These are phyloP conservation scores for Carlito syrichta DNA, from an alignment of 2,113 vertebrate species.

Conservation along the genomic window DNA sequence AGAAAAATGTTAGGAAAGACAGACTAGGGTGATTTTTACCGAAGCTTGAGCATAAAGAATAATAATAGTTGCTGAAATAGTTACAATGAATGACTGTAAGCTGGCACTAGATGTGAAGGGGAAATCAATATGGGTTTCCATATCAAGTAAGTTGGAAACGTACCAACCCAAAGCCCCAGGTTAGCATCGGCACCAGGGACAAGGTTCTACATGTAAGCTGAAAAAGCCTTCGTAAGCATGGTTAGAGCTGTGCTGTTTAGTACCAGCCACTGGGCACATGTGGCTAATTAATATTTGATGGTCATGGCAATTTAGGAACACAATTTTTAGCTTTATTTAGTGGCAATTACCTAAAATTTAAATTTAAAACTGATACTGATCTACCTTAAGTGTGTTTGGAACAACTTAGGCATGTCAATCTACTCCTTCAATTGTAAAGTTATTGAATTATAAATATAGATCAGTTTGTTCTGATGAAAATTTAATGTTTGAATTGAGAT, in stretches of 20 bases:
- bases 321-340: neutral
- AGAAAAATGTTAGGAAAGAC: neutral
- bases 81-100: neutral
- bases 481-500: neutral
- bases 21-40: neutral
- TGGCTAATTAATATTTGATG: neutral
- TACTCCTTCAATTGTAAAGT: neutral
- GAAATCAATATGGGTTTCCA: neutral
- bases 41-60: neutral
- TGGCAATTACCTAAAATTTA: neutral
- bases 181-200: neutral
- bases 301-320: neutral
- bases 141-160: neutral
- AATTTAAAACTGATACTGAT: neutral
- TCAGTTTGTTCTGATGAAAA: neutral
- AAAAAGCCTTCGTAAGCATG: neutral
- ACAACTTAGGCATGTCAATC: neutral
- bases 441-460: neutral
- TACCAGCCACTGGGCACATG: neutral
- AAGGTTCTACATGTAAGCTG: fast-evolving
- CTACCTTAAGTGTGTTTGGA: neutral
- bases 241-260: neutral
- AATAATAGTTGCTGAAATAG: neutral
- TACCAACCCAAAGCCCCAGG: neutral
- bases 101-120: neutral